Conservation (phyloP, 1,140 invertebrate genomes). For the Sesamia nonagrioides region DNA sequence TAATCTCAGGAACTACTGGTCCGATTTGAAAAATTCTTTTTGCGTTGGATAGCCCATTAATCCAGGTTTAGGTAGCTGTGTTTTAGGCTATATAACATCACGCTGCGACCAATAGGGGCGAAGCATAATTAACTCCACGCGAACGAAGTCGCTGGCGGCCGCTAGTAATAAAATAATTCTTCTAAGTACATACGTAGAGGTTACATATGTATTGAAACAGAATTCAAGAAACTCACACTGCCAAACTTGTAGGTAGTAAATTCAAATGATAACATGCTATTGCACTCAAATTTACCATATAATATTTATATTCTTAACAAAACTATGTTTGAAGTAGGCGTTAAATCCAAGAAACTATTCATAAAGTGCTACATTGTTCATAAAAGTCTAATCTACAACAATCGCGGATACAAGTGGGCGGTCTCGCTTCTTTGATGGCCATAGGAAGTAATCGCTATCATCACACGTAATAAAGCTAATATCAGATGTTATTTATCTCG, state of each 20-base stretch:
- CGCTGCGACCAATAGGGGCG: no score
- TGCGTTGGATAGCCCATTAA: no score
- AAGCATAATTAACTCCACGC: no score
- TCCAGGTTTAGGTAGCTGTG: no score
- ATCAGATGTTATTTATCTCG: constrained; percentile 81
- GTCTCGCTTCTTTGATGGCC: neutral
- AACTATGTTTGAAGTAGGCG: constrained; percentile 27
- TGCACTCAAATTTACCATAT: constrained; percentile 13
- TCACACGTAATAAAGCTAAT: constrained; percentile 67
- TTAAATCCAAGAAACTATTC: constrained; percentile 10
- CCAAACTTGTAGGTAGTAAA: neutral
- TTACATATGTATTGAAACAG: neutral
- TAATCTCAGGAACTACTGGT: no score
- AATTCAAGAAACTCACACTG: neutral
- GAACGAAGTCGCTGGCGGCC: no score
- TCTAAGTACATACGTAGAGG: no score
- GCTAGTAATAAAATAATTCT: no score
- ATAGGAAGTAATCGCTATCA: constrained; percentile 55
- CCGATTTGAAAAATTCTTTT: no score
- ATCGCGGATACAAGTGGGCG: constrained; percentile 25
- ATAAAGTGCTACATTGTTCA: constrained; percentile 22
- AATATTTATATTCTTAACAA: constrained; percentile 12
- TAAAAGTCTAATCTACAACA: constrained; percentile 41
- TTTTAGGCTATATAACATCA: no score
- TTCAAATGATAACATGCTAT: neutral